A percentile compares a stretch with the other conserved stretches of the same genome.
Evolutionary conservation across 2,113 vertebrate genomes (phyloP).

Genomic region (Anguilla japonica): DNA sequence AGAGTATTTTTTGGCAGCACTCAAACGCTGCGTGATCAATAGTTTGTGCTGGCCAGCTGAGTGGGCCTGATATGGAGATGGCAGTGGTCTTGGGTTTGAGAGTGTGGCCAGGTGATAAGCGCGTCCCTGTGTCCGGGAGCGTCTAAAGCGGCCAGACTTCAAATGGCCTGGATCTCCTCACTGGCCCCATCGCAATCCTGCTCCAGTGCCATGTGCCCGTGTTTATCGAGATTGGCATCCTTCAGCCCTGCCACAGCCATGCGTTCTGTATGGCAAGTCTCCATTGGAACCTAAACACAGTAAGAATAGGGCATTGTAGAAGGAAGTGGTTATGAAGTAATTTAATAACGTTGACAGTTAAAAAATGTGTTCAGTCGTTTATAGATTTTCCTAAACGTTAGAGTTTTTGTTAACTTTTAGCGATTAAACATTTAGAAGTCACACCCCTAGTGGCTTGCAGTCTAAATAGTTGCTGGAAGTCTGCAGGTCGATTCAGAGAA

Average conservation of each 20-base stretch:
- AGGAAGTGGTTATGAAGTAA: too few species aligned
- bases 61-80: constrained; percentile 61
- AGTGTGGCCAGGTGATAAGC: constrained; percentile 67
- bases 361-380: too few species aligned
- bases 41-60: constrained; percentile 59
- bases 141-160: constrained; percentile 44
- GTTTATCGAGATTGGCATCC: neutral
- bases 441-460: too few species aligned
- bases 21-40: constrained; percentile 39
- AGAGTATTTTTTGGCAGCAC: constrained; percentile 54
- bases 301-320: too few species aligned
- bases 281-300: neutral
- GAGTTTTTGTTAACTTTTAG: too few species aligned
- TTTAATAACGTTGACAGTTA: too few species aligned
- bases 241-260: neutral
- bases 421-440: too few species aligned
- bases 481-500: too few species aligned
- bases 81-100: constrained; percentile 43
- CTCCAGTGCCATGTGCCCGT: constrained; percentile 29
- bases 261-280: neutral
- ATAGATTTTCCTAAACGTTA: too few species aligned
- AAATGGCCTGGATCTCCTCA: constrained; percentile 63
- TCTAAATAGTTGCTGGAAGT: too few species aligned
- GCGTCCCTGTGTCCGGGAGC: constrained; percentile 55
- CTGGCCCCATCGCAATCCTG: constrained; percentile 62